Evolutionary conservation across 2,888 invertebrate species (phyloP), one percentile per base, ranked within the genome.

Genomic region (Platerodrilus igneus): DNA sequence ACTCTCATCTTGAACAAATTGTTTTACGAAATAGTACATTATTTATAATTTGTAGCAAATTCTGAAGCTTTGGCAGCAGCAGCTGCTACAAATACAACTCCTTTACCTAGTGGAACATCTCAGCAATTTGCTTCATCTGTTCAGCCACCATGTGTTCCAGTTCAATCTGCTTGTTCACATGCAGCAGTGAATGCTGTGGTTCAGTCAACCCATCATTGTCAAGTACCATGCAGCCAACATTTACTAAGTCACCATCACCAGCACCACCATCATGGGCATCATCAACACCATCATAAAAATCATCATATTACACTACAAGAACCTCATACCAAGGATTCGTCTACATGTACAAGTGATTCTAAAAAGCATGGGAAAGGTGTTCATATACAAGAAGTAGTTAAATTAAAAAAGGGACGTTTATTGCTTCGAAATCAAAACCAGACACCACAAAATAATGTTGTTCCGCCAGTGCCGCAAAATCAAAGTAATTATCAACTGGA

Each of bases 261-360:
- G 27, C 55, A 55, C 35, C 47, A 51, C 19, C 47, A 55, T 16
- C 50, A 51, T 20, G 46, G 45, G 11, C 58, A 52, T 22, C 58
- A 56, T 28, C 58, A 58, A 40, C 58, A 57, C 19, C 52, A 43
- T 25, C 48, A 44, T 8, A 23, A 54, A 36, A 46, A 63, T 34
- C 69, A 74, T 55, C 75, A 78, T 58, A 77, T 77, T 25, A 77
- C 77, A 10, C 79, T 79, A 2, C 79, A 80, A 57, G 78, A 78
- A 3, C 75, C 75, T 47, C 70, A 75, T 26, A 62, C 67, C 7
- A n/a, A n/a, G n/a, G n/a, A n/a, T n/a, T n/a, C n/a, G n/a, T 57
- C 63, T 7, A 62, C 67, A 5, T 59, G 60, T 8, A 48, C 57
- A 11, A 38, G 57, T 15, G 62, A 59, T 18, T 53, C 56, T n/a